Base-by-base conservation (phyloP, 2,888 invertebrate genomes). In the Notodonta dromedarius region DNA sequence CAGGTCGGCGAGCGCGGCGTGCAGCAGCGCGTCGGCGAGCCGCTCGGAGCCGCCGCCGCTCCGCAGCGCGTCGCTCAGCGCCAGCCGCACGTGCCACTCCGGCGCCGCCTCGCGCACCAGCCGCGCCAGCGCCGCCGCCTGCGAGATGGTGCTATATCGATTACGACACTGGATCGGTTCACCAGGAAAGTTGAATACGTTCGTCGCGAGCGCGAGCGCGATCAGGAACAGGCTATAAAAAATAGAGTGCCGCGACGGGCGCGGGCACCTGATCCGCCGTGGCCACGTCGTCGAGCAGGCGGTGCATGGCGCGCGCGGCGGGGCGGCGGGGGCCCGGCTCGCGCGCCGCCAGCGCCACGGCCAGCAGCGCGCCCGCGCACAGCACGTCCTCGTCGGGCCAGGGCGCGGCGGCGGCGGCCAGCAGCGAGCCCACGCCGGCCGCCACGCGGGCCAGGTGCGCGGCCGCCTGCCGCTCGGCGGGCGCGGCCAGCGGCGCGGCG, bases 61-160 rank as follows among this genome's bases (percentile, higher is more conserved):
- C 65, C 78, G 69, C 69, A 76, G 64, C 61, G 66, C 68, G 67
- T 73, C 74, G 60, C 67, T 39, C 62, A 77, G 67, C 57, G 57
- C 64, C 55, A 74, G 58, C 6, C 66, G 62, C 63, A 40, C 16
- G 67, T 67, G 63, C 56, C 59, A 58, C 42, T 51, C 57, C 11
- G 56, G 58, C 39, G 66, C 57, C 67, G 55, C 66, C 60, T 44
- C 60, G 57, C 59, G 55, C 57, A 70, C 55, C 62, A 54, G 56
- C 9, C 8, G 12, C 51, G 55, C 44, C 59, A 69, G 59, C 64
- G 1, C 44, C 16, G 13, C 1, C 53, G 48, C 65, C 74, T 62
- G 62, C 24, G 24, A 24, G 24, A 24, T 24, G 24, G 24, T 24
- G 24, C 24, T 24, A 24, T 24, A 24, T 24, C 24, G 24, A 24